Percentiles rank a stretch among this genome's conserved stretches.
phyloP scores from a whole-genome alignment of 1,140 invertebrate genomes.

The Solenopsis fugax region DNA sequence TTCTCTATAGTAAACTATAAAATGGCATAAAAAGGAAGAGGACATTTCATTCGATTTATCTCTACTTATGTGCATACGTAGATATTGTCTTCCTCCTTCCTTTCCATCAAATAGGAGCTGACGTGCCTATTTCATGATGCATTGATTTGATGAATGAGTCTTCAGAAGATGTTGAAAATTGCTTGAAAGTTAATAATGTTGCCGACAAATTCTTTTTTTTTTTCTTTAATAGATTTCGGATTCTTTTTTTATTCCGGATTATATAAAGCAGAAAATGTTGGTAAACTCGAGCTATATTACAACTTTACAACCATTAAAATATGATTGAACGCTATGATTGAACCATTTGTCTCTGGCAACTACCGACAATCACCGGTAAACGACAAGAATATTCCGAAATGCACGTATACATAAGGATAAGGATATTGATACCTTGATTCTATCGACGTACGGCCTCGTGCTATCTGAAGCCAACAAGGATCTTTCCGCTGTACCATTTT shows the following conservation, averaged over 20 bases:
- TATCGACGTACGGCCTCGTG: background rate
- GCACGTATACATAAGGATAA: background rate
- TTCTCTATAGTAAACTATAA: background rate
- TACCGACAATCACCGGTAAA: background rate
- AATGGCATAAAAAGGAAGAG: background rate
- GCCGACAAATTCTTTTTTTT: too few relatives aligned
- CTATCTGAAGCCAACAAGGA: background rate
- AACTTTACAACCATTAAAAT: background rate
- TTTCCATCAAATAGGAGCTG: too few relatives aligned
- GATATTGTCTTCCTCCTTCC: background rate
- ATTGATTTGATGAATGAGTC: background rate
- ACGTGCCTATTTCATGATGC: background rate
- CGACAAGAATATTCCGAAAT: background rate
- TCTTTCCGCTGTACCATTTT: background rate
- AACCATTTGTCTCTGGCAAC: background rate
- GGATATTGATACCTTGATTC: conserved; percentile 1
- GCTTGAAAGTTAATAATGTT: background rate
- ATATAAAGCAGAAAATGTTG: background rate
- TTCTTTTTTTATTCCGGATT: background rate
- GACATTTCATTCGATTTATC: background rate
- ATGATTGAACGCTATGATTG: background rate
- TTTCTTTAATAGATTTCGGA: too few relatives aligned
- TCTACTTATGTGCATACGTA: background rate
- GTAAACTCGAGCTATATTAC: too few relatives aligned
- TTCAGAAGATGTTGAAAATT: background rate